These are phyloP conservation scores for Campodea augens DNA, from an alignment of 1,140 invertebrate species.

Conservation along the genomic window DNA sequence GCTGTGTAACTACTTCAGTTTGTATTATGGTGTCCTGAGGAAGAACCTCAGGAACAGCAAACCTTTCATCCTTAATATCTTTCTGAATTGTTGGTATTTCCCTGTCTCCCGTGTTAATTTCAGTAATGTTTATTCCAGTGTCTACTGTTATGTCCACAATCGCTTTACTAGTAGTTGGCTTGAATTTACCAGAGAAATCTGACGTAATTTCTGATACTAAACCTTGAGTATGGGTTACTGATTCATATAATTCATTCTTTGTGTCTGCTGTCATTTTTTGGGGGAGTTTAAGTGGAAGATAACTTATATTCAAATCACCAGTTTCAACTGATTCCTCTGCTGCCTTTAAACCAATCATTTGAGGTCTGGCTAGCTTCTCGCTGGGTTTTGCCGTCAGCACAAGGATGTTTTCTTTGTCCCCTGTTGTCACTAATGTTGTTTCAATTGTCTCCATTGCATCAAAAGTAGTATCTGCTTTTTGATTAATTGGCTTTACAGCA, in stretches of 20 bases:
- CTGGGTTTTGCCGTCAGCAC: too few species aligned
- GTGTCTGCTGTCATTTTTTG: background rate
- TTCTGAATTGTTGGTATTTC: too few species aligned
- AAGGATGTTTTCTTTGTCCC: too few species aligned
- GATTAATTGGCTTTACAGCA: conserved; percentile 18
- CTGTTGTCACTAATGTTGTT: background rate
- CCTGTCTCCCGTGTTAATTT: background rate
- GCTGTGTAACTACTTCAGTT: background rate
- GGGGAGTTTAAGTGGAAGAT: too few species aligned
- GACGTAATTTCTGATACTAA: background rate
- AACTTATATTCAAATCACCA: too few species aligned
- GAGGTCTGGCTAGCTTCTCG: too few species aligned
- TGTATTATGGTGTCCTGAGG: background rate
- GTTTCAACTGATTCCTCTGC: too few species aligned
- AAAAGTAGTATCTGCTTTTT: conserved; percentile 20
- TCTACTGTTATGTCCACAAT: background rate
- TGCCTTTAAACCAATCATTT: too few species aligned
- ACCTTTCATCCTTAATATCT: background rate
- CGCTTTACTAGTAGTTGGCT: background rate
- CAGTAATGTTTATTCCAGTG: background rate
- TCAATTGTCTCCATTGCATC: conserved; percentile 17
- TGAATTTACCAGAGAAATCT: background rate
- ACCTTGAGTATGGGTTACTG: background rate
- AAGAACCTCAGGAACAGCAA: background rate
- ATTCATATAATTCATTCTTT: background rate